Conservation (phyloP, 2,888 invertebrate genomes). For the Brachylomia viminalis region DNA sequence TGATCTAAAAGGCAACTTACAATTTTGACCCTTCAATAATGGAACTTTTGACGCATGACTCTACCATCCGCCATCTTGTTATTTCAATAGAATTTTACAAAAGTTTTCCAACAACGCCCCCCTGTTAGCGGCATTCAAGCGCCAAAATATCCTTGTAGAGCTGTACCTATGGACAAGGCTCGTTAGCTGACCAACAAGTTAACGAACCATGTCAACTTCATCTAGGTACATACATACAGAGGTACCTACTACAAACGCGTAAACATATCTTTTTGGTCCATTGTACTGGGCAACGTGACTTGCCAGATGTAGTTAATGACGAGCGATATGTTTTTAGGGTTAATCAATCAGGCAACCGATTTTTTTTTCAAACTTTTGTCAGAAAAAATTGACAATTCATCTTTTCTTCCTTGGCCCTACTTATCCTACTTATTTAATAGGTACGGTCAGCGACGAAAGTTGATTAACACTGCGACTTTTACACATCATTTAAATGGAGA, state of each 20-base stretch:
- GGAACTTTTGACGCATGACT: background rate
- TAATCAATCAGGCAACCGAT: background rate
- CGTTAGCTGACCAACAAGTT: constrained; percentile 45
- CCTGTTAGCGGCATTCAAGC: background rate
- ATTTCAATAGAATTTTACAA: background rate
- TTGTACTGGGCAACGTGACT: constrained; percentile 31
- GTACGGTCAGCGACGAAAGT: too few species aligned
- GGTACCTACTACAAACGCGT: background rate
- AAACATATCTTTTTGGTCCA: constrained; percentile 21
- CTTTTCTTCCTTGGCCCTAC: too few species aligned
- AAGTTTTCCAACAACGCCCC: background rate
- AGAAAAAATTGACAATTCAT: too few species aligned
- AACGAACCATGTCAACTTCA: constrained; percentile 47
- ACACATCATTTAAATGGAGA: too few species aligned
- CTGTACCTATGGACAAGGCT: constrained; percentile 33
- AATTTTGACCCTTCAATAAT: constrained; percentile 1
- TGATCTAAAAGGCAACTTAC: background rate
- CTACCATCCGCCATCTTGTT: background rate
- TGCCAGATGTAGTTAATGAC: background rate
- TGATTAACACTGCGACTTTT: too few species aligned
- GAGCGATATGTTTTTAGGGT: constrained; percentile 4
- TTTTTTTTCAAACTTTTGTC: background rate
- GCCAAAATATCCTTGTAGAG: background rate
- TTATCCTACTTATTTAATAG: too few species aligned
- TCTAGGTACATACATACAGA: background rate